These are phyloP conservation scores for Petaurus breviceps DNA, from an alignment of 2,113 vertebrate species.

Conservation along the genomic window DNA sequence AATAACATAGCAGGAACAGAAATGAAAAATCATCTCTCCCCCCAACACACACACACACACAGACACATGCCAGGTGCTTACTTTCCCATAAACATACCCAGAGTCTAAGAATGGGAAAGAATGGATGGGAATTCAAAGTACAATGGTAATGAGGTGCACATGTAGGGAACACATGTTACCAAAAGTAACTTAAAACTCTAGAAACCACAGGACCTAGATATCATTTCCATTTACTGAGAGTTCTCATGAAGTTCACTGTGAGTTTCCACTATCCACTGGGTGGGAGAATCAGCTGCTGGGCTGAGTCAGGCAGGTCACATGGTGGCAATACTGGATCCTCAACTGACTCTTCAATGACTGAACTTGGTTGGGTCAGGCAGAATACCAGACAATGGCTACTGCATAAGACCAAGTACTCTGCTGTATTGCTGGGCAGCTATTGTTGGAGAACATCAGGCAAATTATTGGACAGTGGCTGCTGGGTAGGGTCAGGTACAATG, in stretches of 20 bases:
- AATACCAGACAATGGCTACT: not conserved
- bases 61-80: not conserved
- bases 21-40: not conserved
- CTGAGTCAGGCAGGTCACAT: not conserved
- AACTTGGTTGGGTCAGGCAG: not conserved
- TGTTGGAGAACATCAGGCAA: not conserved
- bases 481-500: not conserved
- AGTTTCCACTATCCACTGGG: not conserved
- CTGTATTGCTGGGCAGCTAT: not conserved
- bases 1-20: not conserved
- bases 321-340: not conserved
- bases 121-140: not conserved
- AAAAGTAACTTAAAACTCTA: not conserved
- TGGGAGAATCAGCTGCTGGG: not conserved
- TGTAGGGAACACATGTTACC: not conserved
- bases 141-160: not conserved
- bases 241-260: not conserved
- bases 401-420: not conserved
- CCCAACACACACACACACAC: too few relatives aligned
- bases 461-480: not conserved
- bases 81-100: not conserved
- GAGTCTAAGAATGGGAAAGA: not conserved
- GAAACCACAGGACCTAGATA: not conserved
- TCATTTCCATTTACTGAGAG: not conserved
- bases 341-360: not conserved